A percentile compares a stretch with the other conserved stretches of the same genome.
These are phyloP conservation scores for Parotocinclus haroldoi DNA, from an alignment of 2,797 vertebrate genomes.

Conservation along the genomic window DNA sequence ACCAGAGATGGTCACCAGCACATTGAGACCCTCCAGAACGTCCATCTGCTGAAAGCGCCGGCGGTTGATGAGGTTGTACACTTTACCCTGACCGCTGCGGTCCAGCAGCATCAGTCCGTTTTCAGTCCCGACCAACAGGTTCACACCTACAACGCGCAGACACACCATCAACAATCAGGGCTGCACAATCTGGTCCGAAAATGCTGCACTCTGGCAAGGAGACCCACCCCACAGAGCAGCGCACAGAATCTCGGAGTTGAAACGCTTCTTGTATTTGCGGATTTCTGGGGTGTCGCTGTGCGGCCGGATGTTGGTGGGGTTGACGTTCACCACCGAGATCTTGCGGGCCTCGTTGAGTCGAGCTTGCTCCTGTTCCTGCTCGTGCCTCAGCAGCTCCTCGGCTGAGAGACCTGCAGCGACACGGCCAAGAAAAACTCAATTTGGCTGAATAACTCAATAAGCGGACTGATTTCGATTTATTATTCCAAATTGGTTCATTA, in stretches of 20 bases:
- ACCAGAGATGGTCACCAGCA: conserved; percentile 98
- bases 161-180: conserved; percentile 7
- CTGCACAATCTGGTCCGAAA: background rate
- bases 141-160: conserved; percentile 77
- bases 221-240: conserved; percentile 92
- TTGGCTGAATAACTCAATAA: background rate
- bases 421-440: background rate
- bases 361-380: conserved; percentile 81
- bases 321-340: conserved; percentile 97
- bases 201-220: background rate
- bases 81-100: conserved; percentile 94
- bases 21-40: conserved; percentile 94
- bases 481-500: background rate
- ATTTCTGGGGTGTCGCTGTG: conserved; percentile 98
- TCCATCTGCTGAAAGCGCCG: conserved; percentile 98
- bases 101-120: conserved; percentile 97
- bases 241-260: conserved; percentile 98
- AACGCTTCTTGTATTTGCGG: conserved; percentile 98
- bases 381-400: conserved; percentile 88
- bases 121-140: conserved; percentile 95
- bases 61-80: conserved; percentile 95
- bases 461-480: background rate
- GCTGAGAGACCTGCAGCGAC: conserved; percentile 77
- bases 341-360: conserved; percentile 94
- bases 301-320: conserved; percentile 96